These are phyloP conservation scores for Patella depressa DNA, from an alignment of 2,888 invertebrate species.

Conservation along the genomic window DNA sequence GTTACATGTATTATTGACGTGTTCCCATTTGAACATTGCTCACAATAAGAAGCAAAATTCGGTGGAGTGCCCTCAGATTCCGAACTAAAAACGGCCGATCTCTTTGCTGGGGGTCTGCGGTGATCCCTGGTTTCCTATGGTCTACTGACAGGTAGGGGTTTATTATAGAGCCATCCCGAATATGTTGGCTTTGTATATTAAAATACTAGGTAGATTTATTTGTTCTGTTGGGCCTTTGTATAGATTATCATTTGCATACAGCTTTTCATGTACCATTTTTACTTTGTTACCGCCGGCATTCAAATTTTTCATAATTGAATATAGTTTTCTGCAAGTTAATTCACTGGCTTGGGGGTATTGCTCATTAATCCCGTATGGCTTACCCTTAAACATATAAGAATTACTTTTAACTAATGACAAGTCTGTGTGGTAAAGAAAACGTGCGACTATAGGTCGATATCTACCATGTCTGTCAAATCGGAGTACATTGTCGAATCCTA, in stretches of 20 bases:
- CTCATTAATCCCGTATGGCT: background rate
- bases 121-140: too few species aligned
- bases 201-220: too few species aligned
- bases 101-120: too few species aligned
- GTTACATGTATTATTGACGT: too few species aligned
- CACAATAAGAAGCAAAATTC: too few species aligned
- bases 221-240: background rate
- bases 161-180: too few species aligned
- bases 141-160: too few species aligned
- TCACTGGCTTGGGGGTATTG: background rate
- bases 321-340: background rate
- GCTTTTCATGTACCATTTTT: background rate
- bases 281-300: background rate
- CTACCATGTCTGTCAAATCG: background rate
- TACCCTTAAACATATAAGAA: background rate
- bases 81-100: too few species aligned
- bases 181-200: too few species aligned
- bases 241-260: slow-evolving; percentile 4
- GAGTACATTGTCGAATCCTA: background rate
- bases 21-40: too few species aligned
- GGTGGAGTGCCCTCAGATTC: too few species aligned
- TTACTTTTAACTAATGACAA: background rate
- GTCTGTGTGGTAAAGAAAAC: background rate
- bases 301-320: background rate
- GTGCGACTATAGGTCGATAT: background rate